Base-by-base conservation (phyloP, 1,140 invertebrate species). In the Cheumatopsyche charites region DNA sequence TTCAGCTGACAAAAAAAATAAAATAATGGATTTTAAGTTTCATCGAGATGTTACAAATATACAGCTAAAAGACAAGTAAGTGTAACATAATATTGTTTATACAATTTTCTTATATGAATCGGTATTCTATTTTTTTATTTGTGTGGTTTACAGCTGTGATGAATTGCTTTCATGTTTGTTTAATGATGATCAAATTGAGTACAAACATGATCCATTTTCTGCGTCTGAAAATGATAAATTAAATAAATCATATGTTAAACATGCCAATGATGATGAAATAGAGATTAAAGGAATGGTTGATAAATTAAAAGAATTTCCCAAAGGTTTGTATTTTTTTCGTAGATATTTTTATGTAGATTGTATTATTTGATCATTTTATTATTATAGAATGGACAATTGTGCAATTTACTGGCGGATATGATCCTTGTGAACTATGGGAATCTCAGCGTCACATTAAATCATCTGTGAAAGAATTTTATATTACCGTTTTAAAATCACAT, bases 331-430 rank as follows among this genome's bases (percentile, higher is more conserved):
- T 1, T 25, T 25, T 25, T 25, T 23, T 3, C n/a, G 19, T 47
- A 11, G 9, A 65, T 26, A 3, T 26, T 15, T 4, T 9, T 62
- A 13, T 9, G 21, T 5, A 36, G 12, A 23, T 25, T 58, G 49
- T 52, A 19, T 25, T 58, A 58, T 49, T 55, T 62, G 15, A 58
- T 72, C n/a, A n/a, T 3, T 71, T 23, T n/a, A 41, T 66, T 52
- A 43, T 68, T 73, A 12, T 29, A 88, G 87, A 89, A 79, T 89
- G 88, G 87, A 87, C 88, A 25, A 78, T 88, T 68, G 76, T 88
- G 47, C 88, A 89, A 78, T 43, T 89, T 25, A 88, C 87, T 36
- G 77, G 80, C 11, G 82, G 82, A 5, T 86, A 87, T 72, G 83
- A 86, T 61, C 81, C 83, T 9, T 80, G 81, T 11, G 81, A 83